Evolutionary conservation across 2,113 vertebrate genomes (phyloP), one percentile per base, ranked within the genome.

Genomic region (Sorex araneus): DNA sequence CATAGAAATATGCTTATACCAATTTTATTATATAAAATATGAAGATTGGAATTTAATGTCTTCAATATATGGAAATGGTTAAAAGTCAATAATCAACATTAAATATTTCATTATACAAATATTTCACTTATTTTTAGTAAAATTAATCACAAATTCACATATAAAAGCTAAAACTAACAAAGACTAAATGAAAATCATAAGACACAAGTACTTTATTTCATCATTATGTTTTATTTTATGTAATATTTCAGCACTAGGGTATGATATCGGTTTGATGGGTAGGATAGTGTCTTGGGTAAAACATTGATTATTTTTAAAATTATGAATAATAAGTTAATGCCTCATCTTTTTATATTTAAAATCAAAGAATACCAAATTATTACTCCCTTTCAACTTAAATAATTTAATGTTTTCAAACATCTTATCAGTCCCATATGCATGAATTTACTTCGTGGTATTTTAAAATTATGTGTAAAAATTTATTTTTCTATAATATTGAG

Each of bases 111-210:
- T n/a, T 2, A 3, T 80, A 0, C 34, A 45, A 11, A 70, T 21
- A 3, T 54, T 84, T 84, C 23, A 76, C 30, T 54, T 73, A 78
- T 77, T 77, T 50, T 60, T 90, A 50, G 84, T 64, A 86, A 93
- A 89, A 85, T 70, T 8, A 3, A 81, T 43, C 71, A 63, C 3
- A 28, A 70, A 84, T 54, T 67, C 23, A 64, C 5, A 1, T 36
- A 50, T 67, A 34, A 60, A 89, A 66, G 5, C n/a, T 30, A 0
- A 16, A 69, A 74, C 83, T 67, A 64, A 60, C 0, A 64, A 45
- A 47, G 11, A 67, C 18, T 94, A 79, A 34, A 63, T 10, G 67
- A 84, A 90, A 32, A 15, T 57, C 16, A 70, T 50, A 91, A 64
- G 1, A 71, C 15, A 40, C 2, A 30, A 50, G 9, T 40, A 36